Percentiles rank a stretch among this genome's conserved stretches.
phyloP scores from a whole-genome alignment of 2,113 vertebrate species.

The Podarcis raffonei region DNA sequence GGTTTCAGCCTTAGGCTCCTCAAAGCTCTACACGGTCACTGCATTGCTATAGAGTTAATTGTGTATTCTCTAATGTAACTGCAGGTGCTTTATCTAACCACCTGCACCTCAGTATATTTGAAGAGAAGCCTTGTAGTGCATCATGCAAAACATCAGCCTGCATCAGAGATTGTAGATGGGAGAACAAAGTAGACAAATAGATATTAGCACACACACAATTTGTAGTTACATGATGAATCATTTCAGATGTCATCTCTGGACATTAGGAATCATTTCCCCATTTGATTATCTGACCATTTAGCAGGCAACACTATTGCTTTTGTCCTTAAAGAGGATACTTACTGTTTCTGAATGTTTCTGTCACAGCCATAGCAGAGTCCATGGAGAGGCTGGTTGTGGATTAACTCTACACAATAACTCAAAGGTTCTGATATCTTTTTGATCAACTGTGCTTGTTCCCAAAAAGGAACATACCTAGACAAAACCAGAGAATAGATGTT shows the following conservation, averaged over 20 bases:
- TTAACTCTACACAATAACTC: background rate
- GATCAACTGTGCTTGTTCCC: background rate
- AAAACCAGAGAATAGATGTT: background rate
- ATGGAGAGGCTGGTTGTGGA: background rate
- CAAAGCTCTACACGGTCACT: background rate
- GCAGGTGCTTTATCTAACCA: background rate
- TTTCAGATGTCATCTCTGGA: no score
- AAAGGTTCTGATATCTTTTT: background rate
- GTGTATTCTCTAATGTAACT: background rate
- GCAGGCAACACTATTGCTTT: background rate
- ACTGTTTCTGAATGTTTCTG: background rate
- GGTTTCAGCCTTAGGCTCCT: background rate
- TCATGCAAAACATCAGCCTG: background rate
- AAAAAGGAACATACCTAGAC: background rate
- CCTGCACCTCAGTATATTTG: background rate
- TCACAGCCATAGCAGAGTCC: slow-evolving; percentile 15
- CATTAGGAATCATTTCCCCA: background rate
- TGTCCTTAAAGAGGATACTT: slow-evolving; percentile 6
- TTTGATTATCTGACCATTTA: background rate
- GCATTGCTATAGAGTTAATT: background rate
- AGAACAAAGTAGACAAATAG: background rate
- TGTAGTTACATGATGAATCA: background rate
- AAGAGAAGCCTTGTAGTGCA: background rate
- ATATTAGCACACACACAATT: background rate
- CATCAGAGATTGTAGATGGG: background rate